Conservation (phyloP, 2,888 invertebrate species). For the Chalcis sispes region DNA sequence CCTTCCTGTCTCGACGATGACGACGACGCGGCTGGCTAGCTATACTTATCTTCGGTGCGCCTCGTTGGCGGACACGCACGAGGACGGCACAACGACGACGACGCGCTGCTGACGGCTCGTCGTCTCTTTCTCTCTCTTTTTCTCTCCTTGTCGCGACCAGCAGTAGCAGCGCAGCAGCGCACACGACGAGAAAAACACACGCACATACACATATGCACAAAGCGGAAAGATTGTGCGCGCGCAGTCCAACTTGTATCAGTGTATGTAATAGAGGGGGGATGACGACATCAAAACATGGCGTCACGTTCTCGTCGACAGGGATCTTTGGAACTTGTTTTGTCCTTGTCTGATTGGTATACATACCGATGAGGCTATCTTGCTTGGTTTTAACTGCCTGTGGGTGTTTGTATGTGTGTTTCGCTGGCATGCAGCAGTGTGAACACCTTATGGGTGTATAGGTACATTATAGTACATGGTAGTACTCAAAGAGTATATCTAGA, state of each 20-base stretch:
- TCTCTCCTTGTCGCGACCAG: too few relatives aligned
- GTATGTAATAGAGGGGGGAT: slow-evolving; percentile 63
- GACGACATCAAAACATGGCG: slow-evolving; percentile 76
- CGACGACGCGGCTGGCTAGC: slow-evolving; percentile 66
- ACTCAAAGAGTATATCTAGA: neutral
- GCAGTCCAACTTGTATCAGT: slow-evolving; percentile 6
- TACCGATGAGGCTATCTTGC: too few relatives aligned
- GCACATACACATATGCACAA: slow-evolving; percentile 7
- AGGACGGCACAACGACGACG: slow-evolving; percentile 70
- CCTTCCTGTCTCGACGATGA: neutral
- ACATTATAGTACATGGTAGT: too few relatives aligned
- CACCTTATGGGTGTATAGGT: too few relatives aligned
- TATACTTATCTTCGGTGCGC: neutral
- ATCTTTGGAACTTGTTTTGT: neutral
- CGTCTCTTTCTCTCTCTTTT: too few relatives aligned
- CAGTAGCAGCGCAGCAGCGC: neutral
- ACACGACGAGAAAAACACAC: neutral
- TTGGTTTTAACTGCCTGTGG: neutral
- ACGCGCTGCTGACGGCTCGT: slow-evolving; percentile 63
- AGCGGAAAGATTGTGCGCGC: slow-evolving; percentile 46
- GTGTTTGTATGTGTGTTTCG: neutral
- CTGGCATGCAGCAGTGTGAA: too few relatives aligned
- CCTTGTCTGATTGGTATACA: neutral
- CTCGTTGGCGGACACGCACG: slow-evolving; percentile 57
- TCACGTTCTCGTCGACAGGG: slow-evolving; percentile 58